Conservation (phyloP, 2,888 invertebrate species). For the Kryphioiulus occultus region DNA sequence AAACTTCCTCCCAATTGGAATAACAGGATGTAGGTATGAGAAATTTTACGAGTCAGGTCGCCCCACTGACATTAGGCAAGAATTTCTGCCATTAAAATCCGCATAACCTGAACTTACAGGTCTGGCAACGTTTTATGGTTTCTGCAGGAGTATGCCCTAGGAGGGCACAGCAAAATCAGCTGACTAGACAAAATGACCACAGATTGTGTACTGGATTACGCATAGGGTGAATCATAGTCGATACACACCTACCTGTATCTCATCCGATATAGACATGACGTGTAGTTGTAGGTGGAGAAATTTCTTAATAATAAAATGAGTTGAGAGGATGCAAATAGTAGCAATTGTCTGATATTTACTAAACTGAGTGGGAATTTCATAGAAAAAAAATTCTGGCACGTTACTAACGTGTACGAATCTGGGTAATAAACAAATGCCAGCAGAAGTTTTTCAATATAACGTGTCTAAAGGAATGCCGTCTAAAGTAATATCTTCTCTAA, state of each 20-base stretch:
- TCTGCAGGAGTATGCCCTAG: background rate
- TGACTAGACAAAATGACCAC: background rate
- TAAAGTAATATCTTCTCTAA: no score
- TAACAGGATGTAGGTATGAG: background rate
- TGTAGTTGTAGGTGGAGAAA: background rate
- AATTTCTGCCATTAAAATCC: background rate
- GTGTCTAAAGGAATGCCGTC: no score
- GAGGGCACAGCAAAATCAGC: background rate
- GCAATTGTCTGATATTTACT: no score
- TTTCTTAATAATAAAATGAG: background rate
- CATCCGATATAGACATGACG: background rate
- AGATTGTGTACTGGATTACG: background rate
- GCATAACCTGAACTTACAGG: background rate
- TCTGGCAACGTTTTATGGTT: background rate
- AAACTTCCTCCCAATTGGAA: background rate
- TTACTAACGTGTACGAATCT: no score
- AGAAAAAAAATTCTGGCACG: no score
- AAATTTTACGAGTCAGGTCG: background rate
- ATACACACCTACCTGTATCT: slow-evolving; percentile 2
- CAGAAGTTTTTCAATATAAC: no score
- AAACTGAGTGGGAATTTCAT: no score
- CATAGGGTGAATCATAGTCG: background rate
- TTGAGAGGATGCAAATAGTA: background rate
- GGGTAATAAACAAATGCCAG: no score
- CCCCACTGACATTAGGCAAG: background rate